Base-by-base conservation (phyloP, 1,140 invertebrate genomes). In the Nautilus pompilius region DNA sequence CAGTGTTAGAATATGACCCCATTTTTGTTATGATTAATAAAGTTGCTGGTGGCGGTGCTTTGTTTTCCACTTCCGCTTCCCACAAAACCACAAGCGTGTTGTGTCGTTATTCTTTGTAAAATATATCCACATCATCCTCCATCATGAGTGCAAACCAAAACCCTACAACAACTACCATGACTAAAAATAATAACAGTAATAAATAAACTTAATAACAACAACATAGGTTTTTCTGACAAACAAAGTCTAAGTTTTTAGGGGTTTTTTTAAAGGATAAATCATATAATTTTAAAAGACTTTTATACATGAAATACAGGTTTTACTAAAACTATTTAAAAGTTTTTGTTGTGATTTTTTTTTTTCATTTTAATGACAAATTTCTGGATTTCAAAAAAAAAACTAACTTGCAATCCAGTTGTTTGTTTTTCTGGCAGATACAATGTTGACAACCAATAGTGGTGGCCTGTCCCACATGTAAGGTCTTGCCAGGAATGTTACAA, bases 331-430 rank as follows among this genome's bases (percentile, higher is more conserved):
- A 1, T 41, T 41, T 41, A 41, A 41, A 41, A 41, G n/a, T 0
- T 15, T 15, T 10, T 8, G 20, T n/a, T 26, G 24, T 6, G 17
- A 20, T 28, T 10, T 22, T 36, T 17, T 22, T 32, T 28, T 26
- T 24, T n/a, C 57, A 20, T 45, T 22, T 8, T 13, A 59, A 59
- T 45, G 15, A n/a, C 30, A 15, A 22, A 8, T 15, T 15, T 17
- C 26, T n/a, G 15, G 6, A 29, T n/a, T n/a, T 15, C 17, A 29
- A 13, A n/a, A 13, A 24, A 20, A 6, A 26, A 6, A 66, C 61
- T 70, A 63, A 79, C 77, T 66, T 70, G 68, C 78, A 80, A 15
- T 65, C 63, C 62, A 76, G 64, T 46, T 64, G 36, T 26, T 70
- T 72, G 29, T 65, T 66, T 3, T 58, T 63, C 45, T 72, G 54